A percentile compares a stretch with the other conserved stretches of the same genome.
Conservation (phyloP, 2,888 invertebrate species). For the Coelopa pilipes region DNA sequence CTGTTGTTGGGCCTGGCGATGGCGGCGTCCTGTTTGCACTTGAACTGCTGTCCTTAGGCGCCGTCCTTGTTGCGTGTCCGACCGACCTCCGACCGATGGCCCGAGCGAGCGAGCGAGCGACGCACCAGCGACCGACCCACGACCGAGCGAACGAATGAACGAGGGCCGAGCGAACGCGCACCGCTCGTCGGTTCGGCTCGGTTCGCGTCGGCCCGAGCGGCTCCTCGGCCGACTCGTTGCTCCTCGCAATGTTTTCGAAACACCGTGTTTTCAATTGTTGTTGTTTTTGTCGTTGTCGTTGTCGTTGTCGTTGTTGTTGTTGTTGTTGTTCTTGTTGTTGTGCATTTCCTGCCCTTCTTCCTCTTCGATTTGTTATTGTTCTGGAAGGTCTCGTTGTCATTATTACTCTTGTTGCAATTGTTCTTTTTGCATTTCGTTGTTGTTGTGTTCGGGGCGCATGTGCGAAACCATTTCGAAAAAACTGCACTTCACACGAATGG, state of each 20-base stretch:
- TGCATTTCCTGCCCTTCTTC: too few relatives aligned
- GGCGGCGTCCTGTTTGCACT: slow-evolving; percentile 62
- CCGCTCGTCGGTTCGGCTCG: too few relatives aligned
- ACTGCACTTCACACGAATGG: too few relatives aligned
- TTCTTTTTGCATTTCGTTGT: neutral
- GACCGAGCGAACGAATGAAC: too few relatives aligned
- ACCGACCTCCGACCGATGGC: neutral
- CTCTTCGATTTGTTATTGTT: too few relatives aligned
- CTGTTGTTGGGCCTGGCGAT: neutral
- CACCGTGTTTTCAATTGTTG: neutral
- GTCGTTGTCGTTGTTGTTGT: neutral
- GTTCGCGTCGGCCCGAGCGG: neutral
- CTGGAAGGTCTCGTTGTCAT: too few relatives aligned
- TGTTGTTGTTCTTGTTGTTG: too few relatives aligned
- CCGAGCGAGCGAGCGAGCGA: neutral
- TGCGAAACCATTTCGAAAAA: too few relatives aligned
- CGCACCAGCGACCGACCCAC: too few relatives aligned
- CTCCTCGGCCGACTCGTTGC: slow-evolving; percentile 5
- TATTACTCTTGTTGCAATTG: too few relatives aligned
- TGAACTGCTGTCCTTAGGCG: slow-evolving; percentile 62
- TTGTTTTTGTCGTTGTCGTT: neutral
- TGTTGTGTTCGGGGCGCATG: too few relatives aligned
- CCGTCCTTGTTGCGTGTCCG: slow-evolving; percentile 53
- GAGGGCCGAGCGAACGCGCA: too few relatives aligned
- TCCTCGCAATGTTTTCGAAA: neutral